Base-by-base conservation (phyloP, 2,113 vertebrate species). In the Festucalex cinctus region DNA sequence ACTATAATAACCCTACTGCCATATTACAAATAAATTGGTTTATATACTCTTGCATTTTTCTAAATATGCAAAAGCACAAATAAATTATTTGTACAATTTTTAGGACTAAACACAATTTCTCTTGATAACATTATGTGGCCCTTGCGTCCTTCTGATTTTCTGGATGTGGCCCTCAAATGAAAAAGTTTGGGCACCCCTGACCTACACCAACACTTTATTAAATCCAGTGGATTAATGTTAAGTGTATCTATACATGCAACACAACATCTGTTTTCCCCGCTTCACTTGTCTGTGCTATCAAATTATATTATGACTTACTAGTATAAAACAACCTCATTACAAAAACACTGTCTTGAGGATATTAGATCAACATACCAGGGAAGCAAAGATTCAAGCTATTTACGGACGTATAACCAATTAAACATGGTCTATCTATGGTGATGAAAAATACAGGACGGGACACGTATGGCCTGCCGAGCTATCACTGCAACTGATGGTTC, bases 351-450 rank as follows among this genome's bases (percentile, higher is more conserved):
- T 75, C 65, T 58, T 59, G 61, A 39, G 20, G 10, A 32, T 53
- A 24, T 53, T 24, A 26, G 64, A 44, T 59, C 28, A 70, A 64
- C 67, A 32, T 69, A 57, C 66, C 68, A n/a, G 17, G 35, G 19
- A 70, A 56, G 57, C 37, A 14, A 66, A 46, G 5, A 66, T 58
- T 77, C 49, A 14, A 67, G 49, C 39, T 65, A 22, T 48, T 35
- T 58, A 43, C 56, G 48, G 41, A 69, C 63, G 63, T 28, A 32
- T 16, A 54, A 51, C 48, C 48, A 51, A 22, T 64, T 35, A 71
- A 71, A 77, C 14, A 0, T 62, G 73, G 53, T 60, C 51, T n/a
- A n/a, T n/a, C 64, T 72, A 65, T 66, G 68, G 71, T 74, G 44
- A 74, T 53, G 56, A 69, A 41, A 56, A 79, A 32, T 32, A 59